A percentile compares a stretch with the other conserved stretches of the same genome.
Evolutionary conservation across 2,888 invertebrate genomes (phyloP).

Genomic region (Trypoxylon attenuatum): DNA sequence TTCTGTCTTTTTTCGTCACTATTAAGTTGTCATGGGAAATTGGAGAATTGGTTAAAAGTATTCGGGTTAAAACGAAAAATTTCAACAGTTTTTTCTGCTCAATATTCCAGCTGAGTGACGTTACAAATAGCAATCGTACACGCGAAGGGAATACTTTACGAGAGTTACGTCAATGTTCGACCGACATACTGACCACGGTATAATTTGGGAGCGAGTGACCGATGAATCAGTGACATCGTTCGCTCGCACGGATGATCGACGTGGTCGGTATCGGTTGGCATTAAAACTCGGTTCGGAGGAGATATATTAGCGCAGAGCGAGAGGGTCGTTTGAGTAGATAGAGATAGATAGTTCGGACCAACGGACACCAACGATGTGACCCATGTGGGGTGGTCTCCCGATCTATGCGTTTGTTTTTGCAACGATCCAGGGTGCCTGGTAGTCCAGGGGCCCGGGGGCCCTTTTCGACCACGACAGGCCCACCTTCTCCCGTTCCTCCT

Average conservation of each 20-base stretch:
- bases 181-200: conserved; percentile 33
- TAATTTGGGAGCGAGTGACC: conserved; percentile 36
- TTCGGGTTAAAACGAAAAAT: no score
- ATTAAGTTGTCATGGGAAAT: no score
- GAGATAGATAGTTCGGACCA: conserved; percentile 11
- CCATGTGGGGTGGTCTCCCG: conserved; percentile 62
- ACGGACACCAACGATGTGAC: conserved; percentile 46
- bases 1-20: no score
- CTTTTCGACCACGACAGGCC: background rate
- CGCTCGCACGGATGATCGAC: conserved; percentile 12
- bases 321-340: background rate
- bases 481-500: no score
- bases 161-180: conserved; percentile 17
- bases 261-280: conserved; percentile 34
- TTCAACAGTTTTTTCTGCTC: no score
- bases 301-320: background rate
- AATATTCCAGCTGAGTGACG: no score
- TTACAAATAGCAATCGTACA: no score
- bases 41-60: no score
- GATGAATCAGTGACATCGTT: conserved; percentile 49
- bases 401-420: conserved; percentile 61
- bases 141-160: conserved; percentile 50
- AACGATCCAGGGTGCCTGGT: conserved; percentile 54
- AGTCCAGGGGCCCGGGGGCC: conserved; percentile 41
- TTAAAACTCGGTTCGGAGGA: conserved; percentile 1